phyloP scores from a whole-genome alignment of 2,797 vertebrate species.

The Acomys russatus region DNA sequence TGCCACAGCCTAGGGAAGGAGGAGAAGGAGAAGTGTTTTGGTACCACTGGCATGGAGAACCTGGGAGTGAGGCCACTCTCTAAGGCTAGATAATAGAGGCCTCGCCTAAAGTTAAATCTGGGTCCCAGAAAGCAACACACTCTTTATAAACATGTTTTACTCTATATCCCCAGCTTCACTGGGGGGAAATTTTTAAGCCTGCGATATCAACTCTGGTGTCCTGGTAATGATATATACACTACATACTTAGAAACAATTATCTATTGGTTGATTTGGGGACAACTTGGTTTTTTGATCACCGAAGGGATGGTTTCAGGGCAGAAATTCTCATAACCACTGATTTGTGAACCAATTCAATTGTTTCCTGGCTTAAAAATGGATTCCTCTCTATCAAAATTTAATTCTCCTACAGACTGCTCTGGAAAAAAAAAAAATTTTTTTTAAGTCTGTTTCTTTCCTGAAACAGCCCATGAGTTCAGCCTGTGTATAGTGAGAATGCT shows the following conservation, averaged over 20 bases:
- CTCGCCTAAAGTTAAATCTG: neutral
- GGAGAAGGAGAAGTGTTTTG: slow-evolving; percentile 7
- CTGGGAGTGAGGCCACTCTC: neutral
- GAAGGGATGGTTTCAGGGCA: no score
- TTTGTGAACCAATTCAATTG: neutral
- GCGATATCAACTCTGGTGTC: neutral
- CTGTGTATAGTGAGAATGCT: neutral
- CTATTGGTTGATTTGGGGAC: neutral
- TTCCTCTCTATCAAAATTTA: neutral
- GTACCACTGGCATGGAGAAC: neutral
- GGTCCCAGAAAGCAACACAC: neutral
- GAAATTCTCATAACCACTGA: neutral
- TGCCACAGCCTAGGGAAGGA: neutral
- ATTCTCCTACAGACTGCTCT: neutral
- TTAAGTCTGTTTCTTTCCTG: slow-evolving; percentile 46
- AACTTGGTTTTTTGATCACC: neutral
- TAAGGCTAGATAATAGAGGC: neutral
- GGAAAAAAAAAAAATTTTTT: neutral
- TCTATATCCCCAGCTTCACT: neutral
- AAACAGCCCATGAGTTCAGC: neutral
- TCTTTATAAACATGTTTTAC: neutral
- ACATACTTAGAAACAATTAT: neutral
- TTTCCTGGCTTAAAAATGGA: neutral
- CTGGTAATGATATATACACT: neutral
- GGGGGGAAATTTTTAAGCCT: neutral